phyloP scores from a whole-genome alignment of 2,888 invertebrate genomes.

The Agonopterix alstromeriana region DNA sequence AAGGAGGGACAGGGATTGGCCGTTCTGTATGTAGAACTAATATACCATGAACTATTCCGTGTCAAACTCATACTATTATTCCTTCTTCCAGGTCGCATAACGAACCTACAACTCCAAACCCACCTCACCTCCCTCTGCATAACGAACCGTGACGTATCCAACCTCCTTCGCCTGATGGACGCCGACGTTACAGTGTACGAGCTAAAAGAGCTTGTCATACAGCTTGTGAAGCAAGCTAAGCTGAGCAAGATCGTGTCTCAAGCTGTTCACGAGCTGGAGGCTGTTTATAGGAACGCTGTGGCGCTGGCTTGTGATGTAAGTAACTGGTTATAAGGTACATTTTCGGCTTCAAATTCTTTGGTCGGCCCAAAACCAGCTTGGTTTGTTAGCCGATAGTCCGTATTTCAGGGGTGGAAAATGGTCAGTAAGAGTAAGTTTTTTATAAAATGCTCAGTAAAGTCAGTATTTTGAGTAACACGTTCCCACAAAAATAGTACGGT shows the following conservation, averaged over 20 bases:
- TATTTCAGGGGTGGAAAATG: too few relatives aligned
- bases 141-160: constrained; percentile 79
- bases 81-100: constrained; percentile 45
- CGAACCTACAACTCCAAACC: constrained; percentile 83
- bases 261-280: constrained; percentile 85
- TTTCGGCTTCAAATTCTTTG: too few relatives aligned
- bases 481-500: too few relatives aligned
- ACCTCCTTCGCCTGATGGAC: constrained; percentile 81
- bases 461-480: too few relatives aligned
- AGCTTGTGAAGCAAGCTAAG: constrained; percentile 82
- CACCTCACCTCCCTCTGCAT: constrained; percentile 82
- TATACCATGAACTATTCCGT: constrained; percentile 16
- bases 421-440: too few relatives aligned
- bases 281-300: constrained; percentile 81
- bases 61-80: too few relatives aligned
- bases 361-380: too few relatives aligned
- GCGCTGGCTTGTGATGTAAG: constrained; percentile 85
- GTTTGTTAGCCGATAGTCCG: too few relatives aligned
- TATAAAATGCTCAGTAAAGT: too few relatives aligned
- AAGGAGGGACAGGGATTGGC: too few relatives aligned
- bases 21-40: too few relatives aligned
- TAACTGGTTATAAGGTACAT: constrained; percentile 1
- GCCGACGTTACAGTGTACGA: constrained; percentile 77
- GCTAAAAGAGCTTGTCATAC: constrained; percentile 75
- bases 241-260: constrained; percentile 80